These are phyloP conservation scores for Sphaeramia orbicularis DNA, from an alignment of 2,797 vertebrate genomes.

Conservation along the genomic window DNA sequence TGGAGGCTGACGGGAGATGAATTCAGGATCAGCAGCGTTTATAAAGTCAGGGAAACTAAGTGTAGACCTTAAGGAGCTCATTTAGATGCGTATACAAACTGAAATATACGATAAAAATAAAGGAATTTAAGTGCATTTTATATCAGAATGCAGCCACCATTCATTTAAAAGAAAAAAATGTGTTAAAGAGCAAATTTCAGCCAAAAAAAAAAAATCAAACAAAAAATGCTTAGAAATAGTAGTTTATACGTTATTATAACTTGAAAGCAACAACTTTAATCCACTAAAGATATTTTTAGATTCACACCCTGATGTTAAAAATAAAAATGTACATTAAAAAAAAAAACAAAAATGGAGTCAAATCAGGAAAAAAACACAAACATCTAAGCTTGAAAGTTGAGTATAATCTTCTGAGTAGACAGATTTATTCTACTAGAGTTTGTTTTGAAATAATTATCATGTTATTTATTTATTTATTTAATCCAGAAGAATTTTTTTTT, in stretches of 20 bases:
- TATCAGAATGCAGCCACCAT: conserved; percentile 18
- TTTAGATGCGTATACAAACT: neutral
- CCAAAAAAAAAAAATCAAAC: too few relatives aligned
- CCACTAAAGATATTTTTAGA: too few relatives aligned
- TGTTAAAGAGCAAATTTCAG: neutral
- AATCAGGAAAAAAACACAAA: too few relatives aligned
- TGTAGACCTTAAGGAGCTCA: neutral
- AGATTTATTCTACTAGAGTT: neutral
- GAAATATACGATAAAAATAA: neutral
- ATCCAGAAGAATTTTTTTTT: conserved; percentile 6
- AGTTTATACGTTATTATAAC: too few relatives aligned
- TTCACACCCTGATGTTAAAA: too few relatives aligned
- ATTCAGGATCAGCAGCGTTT: conserved; percentile 4
- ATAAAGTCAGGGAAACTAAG: neutral
- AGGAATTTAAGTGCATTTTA: neutral
- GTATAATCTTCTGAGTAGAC: too few relatives aligned
- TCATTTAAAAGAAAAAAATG: neutral
- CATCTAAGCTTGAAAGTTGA: too few relatives aligned
- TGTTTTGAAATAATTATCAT: conserved; percentile 31
- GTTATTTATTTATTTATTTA: conserved; percentile 70
- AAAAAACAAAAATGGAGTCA: too few relatives aligned
- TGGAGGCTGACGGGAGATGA: neutral
- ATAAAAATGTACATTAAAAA: too few relatives aligned
- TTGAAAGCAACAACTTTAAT: too few relatives aligned
- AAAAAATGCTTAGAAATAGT: too few relatives aligned